Percentiles rank a stretch among this genome's conserved stretches.
Evolutionary conservation across 2,113 vertebrate genomes (phyloP).

Genomic region (Ardeotis arabs): DNA sequence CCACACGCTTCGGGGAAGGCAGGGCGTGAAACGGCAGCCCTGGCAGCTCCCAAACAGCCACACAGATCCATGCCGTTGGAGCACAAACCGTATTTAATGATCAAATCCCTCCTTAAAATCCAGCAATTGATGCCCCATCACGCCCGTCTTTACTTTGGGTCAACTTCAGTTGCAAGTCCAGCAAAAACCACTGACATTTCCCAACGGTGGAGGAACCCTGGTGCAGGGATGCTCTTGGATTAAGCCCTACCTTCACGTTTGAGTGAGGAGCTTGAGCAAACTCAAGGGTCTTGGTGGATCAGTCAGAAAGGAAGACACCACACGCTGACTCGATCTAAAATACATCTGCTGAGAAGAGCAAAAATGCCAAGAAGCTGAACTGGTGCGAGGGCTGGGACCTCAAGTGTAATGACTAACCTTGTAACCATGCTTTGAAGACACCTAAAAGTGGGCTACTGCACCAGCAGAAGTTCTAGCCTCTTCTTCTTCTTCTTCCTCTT

Average conservation of each 20-base stretch:
- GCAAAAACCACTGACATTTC: background rate
- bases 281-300: background rate
- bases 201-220: accelerated
- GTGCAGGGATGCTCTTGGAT: background rate
- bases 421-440: background rate
- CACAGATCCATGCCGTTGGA: background rate
- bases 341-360: background rate
- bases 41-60: background rate
- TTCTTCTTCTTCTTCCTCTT: background rate
- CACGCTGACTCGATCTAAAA: background rate
- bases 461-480: background rate
- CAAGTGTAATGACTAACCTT: background rate
- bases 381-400: background rate
- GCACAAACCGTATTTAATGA: background rate
- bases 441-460: background rate
- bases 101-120: background rate
- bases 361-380: background rate
- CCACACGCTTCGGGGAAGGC: accelerated
- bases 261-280: background rate
- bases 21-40: background rate
- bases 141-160: background rate
- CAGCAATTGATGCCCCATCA: background rate
- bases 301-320: background rate
- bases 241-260: background rate
- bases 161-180: background rate